Base-by-base conservation (phyloP, 1,140 invertebrate species). In the Eciton burchellii region DNA sequence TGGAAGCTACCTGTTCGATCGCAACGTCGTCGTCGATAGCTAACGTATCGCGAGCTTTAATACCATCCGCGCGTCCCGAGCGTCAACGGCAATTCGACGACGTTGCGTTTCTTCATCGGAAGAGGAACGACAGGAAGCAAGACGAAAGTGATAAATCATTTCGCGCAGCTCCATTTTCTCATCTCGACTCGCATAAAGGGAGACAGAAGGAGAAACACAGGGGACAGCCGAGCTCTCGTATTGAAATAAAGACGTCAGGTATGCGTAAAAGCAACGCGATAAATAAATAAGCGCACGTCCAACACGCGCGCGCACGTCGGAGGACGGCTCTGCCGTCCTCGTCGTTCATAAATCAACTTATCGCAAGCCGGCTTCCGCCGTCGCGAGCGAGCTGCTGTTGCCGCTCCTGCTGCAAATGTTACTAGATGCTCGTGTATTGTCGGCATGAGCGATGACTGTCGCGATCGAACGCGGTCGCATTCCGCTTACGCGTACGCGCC, bases 281-380 rank as follows among this genome's bases (percentile, higher is more conserved):
- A 79, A 57, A 66, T 79, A 79, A 79, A 70, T 79, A 70, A 68
- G 43, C 72, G 56, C 8, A 24, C 14, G 70, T 71, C 41, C 49
- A 56, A 24, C 56, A 29, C 21, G 62, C 24, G 65, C 14, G 52
- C 45, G 35, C 49, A 24, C 11, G 45, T 63, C 77, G 47, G 57
- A 82, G 76, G 77, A 63, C 35, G 43, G 45, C 26, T n/a, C 68
- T 4, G 26, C 26, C 49, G 5, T 16, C 24, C 41, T 24, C 52
- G 62, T 68, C 74, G 74, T 43, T 68, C 62, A 68, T 77, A 77
- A 77, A 77, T 77, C 62, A 77, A 68, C 35, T 77, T 77, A 79
- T 70, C 74, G 74, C 63, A 47, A 45, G 12, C 54, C 68, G 41
- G 68, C 41, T 57, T 81, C 79, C 45, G 59, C 57, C 49, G 70